Base-by-base conservation (phyloP, 2,888 invertebrate species). In the Thecocarcelia acutangulata region DNA sequence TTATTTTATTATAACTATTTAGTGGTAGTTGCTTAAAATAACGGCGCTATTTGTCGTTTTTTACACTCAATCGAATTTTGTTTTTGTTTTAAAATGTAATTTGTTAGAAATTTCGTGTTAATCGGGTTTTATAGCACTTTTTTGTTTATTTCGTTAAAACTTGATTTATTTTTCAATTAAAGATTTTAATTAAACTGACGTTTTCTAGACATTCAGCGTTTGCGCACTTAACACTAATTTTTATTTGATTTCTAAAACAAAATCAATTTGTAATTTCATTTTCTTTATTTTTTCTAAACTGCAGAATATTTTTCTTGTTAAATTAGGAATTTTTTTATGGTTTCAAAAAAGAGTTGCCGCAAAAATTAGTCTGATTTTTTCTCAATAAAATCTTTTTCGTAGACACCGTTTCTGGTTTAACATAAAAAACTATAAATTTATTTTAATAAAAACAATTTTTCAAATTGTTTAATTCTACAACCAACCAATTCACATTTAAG, bases 171-270 rank as follows among this genome's bases (percentile, higher is more conserved):
- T 61, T 48, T 50, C 28, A 28, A 13, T 11, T 46, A 24, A 33
- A 50, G 12, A 56, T 63, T 33, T 44, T 33, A 42, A 24, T 54
- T 19, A 42, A 17, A 64, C 40, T 44, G 17, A 58, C 13, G 42
- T 70, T 50, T 73, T 77, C 15, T 28, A 54, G 42, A 17, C 63
- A 59, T 61, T 81, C 73, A 83, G 86, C 83, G 83, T 84, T 48
- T 54, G 11, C 3, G 21, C 63, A 63, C 63, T 63, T 13, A 64
- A 33, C 44, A 48, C 48, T 63, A 19, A 9, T 19, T 37, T 50
- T 64, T 33, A 28, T 11, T 9, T 48, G 87, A 88, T 88, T 88
- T 88, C 86, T 88, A 87, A 87, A 88, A 88, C 88, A 88, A 88
- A 88, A 88, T 87, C 88, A 86, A 85, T 86, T 82, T 68, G 42